A percentile compares a stretch with the other conserved stretches of the same genome.
Evolutionary conservation across 2,888 invertebrate species (phyloP).

Genomic region (Leptarthrus brevirostris): DNA sequence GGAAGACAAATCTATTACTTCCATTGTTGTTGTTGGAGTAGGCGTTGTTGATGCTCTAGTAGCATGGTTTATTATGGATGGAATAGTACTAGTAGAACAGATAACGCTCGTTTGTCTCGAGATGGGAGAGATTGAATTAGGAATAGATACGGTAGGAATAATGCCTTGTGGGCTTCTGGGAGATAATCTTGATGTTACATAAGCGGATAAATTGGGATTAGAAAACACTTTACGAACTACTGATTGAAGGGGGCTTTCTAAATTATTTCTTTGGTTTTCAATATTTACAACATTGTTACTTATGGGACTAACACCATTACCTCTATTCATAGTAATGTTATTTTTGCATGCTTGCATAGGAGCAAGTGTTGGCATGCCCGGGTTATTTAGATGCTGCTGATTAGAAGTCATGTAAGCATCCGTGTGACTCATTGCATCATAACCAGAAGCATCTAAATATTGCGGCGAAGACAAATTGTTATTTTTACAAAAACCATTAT

Average conservation of each 20-base stretch:
- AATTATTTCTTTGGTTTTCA: background rate
- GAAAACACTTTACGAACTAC: constrained; percentile 31
- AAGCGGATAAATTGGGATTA: constrained; percentile 50
- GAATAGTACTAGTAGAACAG: constrained; percentile 62
- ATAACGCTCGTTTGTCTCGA: constrained; percentile 63
- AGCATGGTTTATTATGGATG: constrained; percentile 52
- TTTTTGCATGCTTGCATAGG: constrained; percentile 42
- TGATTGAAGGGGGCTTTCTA: constrained; percentile 14
- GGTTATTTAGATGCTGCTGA: constrained; percentile 54
- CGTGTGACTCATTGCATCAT: constrained; percentile 17
- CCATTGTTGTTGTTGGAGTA: constrained; percentile 59
- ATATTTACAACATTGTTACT: background rate
- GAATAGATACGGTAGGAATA: background rate
- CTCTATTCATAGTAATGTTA: constrained; percentile 20
- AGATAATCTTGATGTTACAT: constrained; percentile 40
- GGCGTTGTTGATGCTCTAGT: constrained; percentile 33
- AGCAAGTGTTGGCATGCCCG: constrained; percentile 41
- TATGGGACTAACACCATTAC: constrained; percentile 40
- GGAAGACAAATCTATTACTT: constrained; percentile 70
- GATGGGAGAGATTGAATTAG: background rate
- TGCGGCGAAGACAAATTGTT: constrained; percentile 54
- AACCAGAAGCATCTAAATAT: constrained; percentile 50
- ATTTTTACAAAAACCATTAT: constrained; percentile 41
- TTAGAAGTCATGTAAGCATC: constrained; percentile 50
- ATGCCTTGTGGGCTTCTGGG: constrained; percentile 11